phyloP scores from a whole-genome alignment of 2,113 vertebrate genomes.

The Chrysochloris asiatica region DNA sequence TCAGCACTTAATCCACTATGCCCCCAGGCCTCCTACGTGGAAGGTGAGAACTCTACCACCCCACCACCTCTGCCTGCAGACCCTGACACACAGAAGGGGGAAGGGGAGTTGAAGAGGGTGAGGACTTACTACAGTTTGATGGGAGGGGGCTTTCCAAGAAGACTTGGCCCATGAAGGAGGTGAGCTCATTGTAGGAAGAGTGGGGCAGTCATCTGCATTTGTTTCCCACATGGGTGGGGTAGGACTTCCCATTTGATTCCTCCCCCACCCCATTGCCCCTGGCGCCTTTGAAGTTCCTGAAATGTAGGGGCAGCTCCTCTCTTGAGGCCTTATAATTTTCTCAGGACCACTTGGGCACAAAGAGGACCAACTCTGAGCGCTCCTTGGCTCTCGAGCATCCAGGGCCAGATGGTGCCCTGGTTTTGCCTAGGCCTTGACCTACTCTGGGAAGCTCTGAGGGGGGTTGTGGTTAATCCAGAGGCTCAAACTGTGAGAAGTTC shows the following conservation, averaged over 20 bases:
- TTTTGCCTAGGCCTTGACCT: not conserved
- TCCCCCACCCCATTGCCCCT: too few relatives aligned
- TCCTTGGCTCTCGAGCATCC: not conserved
- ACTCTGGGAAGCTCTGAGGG: not conserved
- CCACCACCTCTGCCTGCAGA: not conserved
- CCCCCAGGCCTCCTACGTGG: too few relatives aligned
- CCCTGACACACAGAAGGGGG: not conserved
- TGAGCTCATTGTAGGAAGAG: too few relatives aligned
- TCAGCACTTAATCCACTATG: too few relatives aligned
- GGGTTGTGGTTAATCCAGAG: not conserved
- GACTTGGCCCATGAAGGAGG: not conserved
- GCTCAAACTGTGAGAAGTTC: conserved; percentile 11
- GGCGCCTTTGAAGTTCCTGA: conserved; percentile 4
- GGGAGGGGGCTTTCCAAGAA: not conserved
- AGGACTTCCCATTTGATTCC: not conserved
- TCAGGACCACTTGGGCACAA: too few relatives aligned
- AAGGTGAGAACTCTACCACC: not conserved
- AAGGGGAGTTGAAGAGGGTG: not conserved
- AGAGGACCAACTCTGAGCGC: not conserved
- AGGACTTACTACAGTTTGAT: not conserved
- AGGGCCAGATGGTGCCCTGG: not conserved
- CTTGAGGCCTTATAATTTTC: not conserved
- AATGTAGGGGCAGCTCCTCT: not conserved
- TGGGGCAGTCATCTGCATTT: too few relatives aligned
- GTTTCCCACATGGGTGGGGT: not conserved